These are phyloP conservation scores for Gnathonemus echidnorhynchus DNA, from an alignment of 2,113 vertebrate species.

Conservation along the genomic window DNA sequence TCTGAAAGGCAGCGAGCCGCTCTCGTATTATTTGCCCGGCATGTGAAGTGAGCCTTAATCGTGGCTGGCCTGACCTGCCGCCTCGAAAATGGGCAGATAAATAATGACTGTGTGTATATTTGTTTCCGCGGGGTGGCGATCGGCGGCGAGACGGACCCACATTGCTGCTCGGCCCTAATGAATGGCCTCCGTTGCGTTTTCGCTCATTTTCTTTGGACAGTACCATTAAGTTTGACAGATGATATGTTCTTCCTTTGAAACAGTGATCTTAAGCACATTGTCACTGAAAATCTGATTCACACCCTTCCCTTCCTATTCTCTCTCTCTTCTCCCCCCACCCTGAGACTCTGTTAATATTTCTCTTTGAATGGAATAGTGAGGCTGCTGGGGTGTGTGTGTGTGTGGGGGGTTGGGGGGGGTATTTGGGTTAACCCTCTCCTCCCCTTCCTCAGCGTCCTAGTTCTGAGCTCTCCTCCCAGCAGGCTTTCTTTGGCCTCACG, in stretches of 20 bases:
- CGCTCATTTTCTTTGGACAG: conserved; percentile 24
- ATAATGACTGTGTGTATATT: conserved; percentile 28
- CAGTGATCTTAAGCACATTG: conserved; percentile 54
- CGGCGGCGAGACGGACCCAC: neutral
- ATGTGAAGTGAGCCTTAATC: conserved; percentile 45
- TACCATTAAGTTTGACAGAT: conserved; percentile 64
- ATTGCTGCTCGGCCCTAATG: conserved; percentile 11
- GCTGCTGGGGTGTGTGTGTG: neutral
- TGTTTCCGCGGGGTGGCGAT: conserved; percentile 21
- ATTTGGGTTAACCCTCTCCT: conserved; percentile 45
- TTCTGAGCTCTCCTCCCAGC: neutral
- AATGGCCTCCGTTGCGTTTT: conserved; percentile 26
- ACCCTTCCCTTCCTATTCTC: conserved; percentile 31
- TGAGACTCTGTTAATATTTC: conserved; percentile 56
- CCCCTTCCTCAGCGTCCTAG: conserved; percentile 18
- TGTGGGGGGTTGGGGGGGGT: conserved; percentile 30
- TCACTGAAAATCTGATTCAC: conserved; percentile 62
- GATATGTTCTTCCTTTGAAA: conserved; percentile 57
- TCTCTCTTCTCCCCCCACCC: conserved; percentile 28
- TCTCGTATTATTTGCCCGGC: conserved; percentile 43
- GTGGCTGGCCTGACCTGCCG: conserved; percentile 36
- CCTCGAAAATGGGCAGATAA: conserved; percentile 43
- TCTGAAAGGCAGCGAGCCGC: conserved; percentile 19
- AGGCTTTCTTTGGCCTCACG: neutral
- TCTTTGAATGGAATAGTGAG: conserved; percentile 34